Conservation (phyloP, 2,113 vertebrate genomes). For the Empidonax traillii region DNA sequence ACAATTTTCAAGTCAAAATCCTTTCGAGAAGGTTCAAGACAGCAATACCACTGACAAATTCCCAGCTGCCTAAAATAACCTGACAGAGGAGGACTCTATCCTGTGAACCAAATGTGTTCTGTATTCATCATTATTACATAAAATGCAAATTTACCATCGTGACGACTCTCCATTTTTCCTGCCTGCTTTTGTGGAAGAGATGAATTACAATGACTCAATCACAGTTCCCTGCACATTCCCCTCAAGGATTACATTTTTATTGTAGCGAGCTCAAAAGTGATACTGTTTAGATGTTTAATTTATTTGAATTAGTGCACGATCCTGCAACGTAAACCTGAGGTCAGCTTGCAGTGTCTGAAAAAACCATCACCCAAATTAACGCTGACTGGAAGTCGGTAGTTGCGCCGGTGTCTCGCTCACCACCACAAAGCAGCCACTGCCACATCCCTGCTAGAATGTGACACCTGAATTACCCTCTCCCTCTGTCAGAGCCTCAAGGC, state of each 20-base stretch:
- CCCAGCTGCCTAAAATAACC: not conserved
- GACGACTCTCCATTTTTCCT: not conserved
- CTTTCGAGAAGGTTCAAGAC: not conserved
- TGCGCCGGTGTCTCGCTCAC: not conserved
- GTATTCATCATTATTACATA: not conserved
- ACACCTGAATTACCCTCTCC: not conserved
- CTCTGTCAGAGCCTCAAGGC: not conserved
- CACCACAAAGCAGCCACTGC: not conserved
- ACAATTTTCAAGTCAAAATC: not conserved
- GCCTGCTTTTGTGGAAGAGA: not conserved
- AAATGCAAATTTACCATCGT: not conserved
- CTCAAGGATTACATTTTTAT: not conserved
- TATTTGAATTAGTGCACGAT: not conserved
- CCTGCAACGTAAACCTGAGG: not conserved
- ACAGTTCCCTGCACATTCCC: constrained; percentile 6
- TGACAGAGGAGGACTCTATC: not conserved
- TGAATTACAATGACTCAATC: constrained; percentile 40
- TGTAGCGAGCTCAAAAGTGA: not conserved
- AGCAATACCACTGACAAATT: not conserved
- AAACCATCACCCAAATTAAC: constrained; percentile 19
- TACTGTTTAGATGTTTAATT: not conserved
- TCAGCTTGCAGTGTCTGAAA: constrained; percentile 4
- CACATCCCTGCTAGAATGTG: not conserved
- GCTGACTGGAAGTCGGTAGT: not conserved
- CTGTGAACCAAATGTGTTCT: not conserved